phyloP scores from a whole-genome alignment of 2,797 vertebrate species.

The Sebastes nivosus region DNA sequence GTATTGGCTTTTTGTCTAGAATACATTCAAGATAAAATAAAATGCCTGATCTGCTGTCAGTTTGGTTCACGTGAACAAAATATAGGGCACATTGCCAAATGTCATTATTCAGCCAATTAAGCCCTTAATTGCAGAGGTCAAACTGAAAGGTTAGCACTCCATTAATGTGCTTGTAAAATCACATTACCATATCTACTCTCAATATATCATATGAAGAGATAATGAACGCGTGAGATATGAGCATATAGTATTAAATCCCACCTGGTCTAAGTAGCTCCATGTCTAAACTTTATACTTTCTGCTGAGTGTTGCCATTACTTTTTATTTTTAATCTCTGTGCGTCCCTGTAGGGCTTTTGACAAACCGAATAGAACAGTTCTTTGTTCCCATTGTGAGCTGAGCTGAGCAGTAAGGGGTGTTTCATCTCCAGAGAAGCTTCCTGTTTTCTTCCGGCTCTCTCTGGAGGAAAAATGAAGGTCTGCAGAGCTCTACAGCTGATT shows the following conservation, averaged over 20 bases:
- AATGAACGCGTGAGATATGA: not conserved
- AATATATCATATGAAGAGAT: not conserved
- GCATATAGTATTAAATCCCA: not conserved
- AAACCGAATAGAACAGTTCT: constrained; percentile 13
- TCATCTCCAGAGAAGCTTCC: constrained; percentile 56
- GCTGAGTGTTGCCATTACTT: not conserved
- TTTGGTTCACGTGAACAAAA: constrained; percentile 3
- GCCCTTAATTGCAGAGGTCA: not conserved
- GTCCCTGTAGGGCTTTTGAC: constrained; percentile 4
- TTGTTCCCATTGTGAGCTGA: constrained; percentile 42
- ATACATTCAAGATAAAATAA: not conserved
- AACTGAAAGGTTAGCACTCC: not conserved
- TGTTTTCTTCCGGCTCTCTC: constrained; percentile 44
- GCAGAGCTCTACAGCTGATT: constrained; percentile 50
- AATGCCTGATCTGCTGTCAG: not conserved
- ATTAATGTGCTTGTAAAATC: not conserved
- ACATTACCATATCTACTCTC: not conserved
- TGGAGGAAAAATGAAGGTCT: constrained; percentile 43
- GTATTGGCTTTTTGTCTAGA: not conserved
- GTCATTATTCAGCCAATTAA: not conserved
- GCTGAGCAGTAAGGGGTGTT: constrained; percentile 16
- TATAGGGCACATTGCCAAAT: not conserved
- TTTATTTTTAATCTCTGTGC: constrained; percentile 5
- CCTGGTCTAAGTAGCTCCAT: not conserved
- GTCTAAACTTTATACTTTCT: not conserved